Evolutionary conservation across 2,888 invertebrate species (phyloP).

Genomic region (Xestia sexstrigata): DNA sequence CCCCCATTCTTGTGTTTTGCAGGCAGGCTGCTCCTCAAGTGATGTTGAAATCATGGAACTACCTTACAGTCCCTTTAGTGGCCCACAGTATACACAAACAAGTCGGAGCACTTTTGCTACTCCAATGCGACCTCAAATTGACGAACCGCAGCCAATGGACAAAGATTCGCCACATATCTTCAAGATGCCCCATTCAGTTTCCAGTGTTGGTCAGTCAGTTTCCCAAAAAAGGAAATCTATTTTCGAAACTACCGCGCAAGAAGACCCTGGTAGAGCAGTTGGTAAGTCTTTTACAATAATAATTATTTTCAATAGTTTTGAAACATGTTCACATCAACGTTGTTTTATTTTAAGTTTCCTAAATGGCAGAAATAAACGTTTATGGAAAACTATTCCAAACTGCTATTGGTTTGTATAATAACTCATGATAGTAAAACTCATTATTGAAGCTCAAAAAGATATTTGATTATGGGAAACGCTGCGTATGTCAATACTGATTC

Average conservation of each 20-base stretch:
- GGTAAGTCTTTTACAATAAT: constrained; percentile 65
- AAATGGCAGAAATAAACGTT: background rate
- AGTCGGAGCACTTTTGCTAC: constrained; percentile 64
- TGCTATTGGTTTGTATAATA: constrained; percentile 10
- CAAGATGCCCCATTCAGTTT: constrained; percentile 70
- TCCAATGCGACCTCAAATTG: constrained; percentile 67
- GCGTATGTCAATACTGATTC: constrained; percentile 54
- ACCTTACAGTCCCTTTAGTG: constrained; percentile 69
- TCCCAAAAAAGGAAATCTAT: constrained; percentile 79
- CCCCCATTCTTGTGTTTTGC: constrained; percentile 46
- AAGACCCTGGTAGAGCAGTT: constrained; percentile 59
- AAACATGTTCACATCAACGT: constrained; percentile 28
- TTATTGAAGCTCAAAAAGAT: constrained; percentile 8
- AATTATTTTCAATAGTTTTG: constrained; percentile 1
- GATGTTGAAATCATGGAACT: constrained; percentile 69
- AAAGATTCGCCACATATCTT: constrained; percentile 62
- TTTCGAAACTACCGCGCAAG: constrained; percentile 70
- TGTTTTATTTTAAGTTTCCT: constrained; percentile 32
- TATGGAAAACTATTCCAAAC: background rate
- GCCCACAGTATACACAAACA: constrained; percentile 49
- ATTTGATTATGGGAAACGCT: constrained; percentile 26
- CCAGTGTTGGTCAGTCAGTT: constrained; percentile 71
- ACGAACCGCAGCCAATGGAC: constrained; percentile 70
- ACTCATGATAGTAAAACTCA: constrained; percentile 6
- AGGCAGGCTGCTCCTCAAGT: constrained; percentile 69